Evolutionary conservation across 2,113 vertebrate species (phyloP).

Genomic region (Plectropomus leopardus): DNA sequence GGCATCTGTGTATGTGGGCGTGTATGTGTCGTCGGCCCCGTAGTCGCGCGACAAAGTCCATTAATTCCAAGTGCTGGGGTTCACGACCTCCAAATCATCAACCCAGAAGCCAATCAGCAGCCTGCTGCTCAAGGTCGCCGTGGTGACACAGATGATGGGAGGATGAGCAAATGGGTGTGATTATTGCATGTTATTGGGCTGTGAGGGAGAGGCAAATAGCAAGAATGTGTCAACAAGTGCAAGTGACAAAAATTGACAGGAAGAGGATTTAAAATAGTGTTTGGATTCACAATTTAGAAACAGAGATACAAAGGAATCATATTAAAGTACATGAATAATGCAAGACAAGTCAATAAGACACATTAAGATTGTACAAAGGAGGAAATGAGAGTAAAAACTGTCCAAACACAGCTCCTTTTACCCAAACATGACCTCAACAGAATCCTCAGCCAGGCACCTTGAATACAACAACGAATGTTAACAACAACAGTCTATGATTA

Average conservation of each 20-base stretch:
- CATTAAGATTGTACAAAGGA: not conserved
- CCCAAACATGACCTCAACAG: not conserved
- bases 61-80: conserved; percentile 72
- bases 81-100: conserved; percentile 67
- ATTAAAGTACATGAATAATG: not conserved
- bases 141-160: conserved; percentile 55
- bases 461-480: not conserved
- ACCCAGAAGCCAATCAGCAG: conserved; percentile 71
- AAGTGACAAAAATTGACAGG: conserved; percentile 23
- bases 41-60: conserved; percentile 60
- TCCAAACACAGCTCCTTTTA: not conserved
- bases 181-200: conserved; percentile 36
- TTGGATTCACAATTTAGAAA: conserved; percentile 21
- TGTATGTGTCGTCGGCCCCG: conserved; percentile 38
- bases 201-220: not conserved
- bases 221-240: conserved; percentile 13
- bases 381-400: not conserved
- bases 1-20: conserved; percentile 54
- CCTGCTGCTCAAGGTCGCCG: conserved; percentile 62
- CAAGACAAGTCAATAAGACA: not conserved
- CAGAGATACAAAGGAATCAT: not conserved
- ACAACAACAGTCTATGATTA: not conserved
- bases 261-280: not conserved
- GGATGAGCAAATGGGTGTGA: conserved; percentile 46
- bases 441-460: too few species aligned